These are phyloP conservation scores for Mesoligia furuncula DNA, from an alignment of 2,888 invertebrate species.

Conservation along the genomic window DNA sequence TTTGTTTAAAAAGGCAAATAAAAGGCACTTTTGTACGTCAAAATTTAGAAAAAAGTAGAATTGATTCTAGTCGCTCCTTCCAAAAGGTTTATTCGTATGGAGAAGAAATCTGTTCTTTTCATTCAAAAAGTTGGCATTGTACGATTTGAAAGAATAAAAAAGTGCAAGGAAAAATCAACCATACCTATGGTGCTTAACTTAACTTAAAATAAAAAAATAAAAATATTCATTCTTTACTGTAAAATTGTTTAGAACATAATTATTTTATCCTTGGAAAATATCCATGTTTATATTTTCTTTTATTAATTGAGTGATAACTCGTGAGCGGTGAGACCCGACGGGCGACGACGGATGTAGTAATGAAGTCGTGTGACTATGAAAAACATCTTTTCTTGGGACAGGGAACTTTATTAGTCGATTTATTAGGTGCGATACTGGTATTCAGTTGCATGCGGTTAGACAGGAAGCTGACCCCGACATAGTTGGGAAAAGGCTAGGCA, in stretches of 20 bases:
- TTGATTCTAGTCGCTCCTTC: background rate
- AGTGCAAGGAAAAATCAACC: background rate
- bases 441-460: background rate
- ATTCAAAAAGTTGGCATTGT: background rate
- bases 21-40: background rate
- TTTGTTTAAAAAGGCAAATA: too few species aligned
- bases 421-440: background rate
- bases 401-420: background rate
- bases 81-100: background rate
- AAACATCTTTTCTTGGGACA: conserved; percentile 22
- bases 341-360: conserved; percentile 70
- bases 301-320: conserved; percentile 85
- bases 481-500: background rate
- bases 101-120: background rate
- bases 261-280: conserved; percentile 8
- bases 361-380: conserved; percentile 69
- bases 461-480: background rate
- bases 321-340: conserved; percentile 78
- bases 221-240: background rate
- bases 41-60: background rate
- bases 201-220: too few species aligned
- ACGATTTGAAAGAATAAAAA: background rate
- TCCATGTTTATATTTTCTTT: conserved; percentile 65
- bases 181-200: background rate
- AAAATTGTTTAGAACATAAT: conserved; percentile 1